Evolutionary conservation across 2,113 vertebrate genomes (phyloP).

Genomic region (Hassar affinis): DNA sequence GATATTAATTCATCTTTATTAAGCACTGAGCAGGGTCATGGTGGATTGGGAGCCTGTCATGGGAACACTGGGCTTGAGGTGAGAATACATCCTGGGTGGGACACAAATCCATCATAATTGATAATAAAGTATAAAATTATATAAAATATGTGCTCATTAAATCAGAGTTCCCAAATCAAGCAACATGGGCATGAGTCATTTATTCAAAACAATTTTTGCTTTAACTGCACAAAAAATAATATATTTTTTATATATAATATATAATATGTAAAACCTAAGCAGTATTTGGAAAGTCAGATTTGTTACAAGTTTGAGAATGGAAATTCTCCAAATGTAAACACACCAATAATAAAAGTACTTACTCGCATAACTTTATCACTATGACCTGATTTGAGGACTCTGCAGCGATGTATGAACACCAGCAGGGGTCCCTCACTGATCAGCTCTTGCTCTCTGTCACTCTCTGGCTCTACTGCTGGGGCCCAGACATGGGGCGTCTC

Average conservation of each 20-base stretch:
- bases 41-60: not conserved
- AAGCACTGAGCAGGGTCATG: not conserved
- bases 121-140: not conserved
- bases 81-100: not conserved
- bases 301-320: not conserved
- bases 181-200: not conserved
- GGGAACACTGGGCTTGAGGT: not conserved
- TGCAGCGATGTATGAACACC: slow-evolving; percentile 60
- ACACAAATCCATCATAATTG: not conserved
- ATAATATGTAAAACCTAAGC: not conserved
- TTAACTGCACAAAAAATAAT: not conserved
- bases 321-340: not conserved
- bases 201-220: not conserved
- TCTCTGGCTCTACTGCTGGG: not conserved
- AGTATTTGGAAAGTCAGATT: not conserved
- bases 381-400: not conserved
- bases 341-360: not conserved
- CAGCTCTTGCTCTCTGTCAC: not conserved
- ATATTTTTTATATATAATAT: not conserved
- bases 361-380: not conserved
- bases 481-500: not conserved
- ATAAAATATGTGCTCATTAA: not conserved
- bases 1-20: not conserved
- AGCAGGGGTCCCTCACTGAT: slow-evolving; percentile 75
- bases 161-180: not conserved